Evolutionary conservation across 2,888 invertebrate species (phyloP), one percentile per base, ranked within the genome.

Genomic region (Ernsta delagoae): DNA sequence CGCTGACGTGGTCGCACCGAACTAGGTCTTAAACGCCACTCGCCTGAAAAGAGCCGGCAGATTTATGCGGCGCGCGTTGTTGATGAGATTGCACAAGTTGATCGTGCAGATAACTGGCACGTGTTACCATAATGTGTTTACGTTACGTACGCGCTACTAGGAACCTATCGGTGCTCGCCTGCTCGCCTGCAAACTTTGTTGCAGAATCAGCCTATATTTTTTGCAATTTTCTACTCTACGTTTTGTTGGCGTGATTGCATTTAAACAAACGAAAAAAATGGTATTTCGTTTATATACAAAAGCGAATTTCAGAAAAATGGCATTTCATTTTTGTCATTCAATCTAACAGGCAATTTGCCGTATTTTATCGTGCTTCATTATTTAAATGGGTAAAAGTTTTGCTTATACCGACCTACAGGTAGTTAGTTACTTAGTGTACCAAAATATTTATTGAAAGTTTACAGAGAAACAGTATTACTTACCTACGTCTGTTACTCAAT

Each of bases 1-100:
- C 78, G 80, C 76, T 79, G 82, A 79, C 80, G 78, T 77, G 81
- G 81, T 77, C 77, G 77, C 77, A 76, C 78, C 78, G 78, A 79
- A 79, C 81, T 80, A 81, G 81, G 78, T 75, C 84, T 79, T 79
- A 75, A 77, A 77, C 77, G 78, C 79, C 77, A 74, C 75, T 79
- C 76, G 76, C 80, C 74, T 72, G 76, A 77, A 82, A 83, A 84
- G 77, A 77, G 79, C 79, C 79, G 75, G 71, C 5, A 77, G 82
- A 81, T 85, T 83, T 84, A 82, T 83, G 78, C 78, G 75, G 72
- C 70, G 72, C 74, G 74, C 77, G 74, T 80, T 78, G 77, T 78
- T 79, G 76, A 76, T 74, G 75, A 72, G 71, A 77, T 78, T 73
- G 77, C 75, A 75, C 77, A 53, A 69, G 72, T 77, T 43, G 67